Base-by-base conservation (phyloP, 2,113 vertebrate species). In the Raphicerus campestris region DNA sequence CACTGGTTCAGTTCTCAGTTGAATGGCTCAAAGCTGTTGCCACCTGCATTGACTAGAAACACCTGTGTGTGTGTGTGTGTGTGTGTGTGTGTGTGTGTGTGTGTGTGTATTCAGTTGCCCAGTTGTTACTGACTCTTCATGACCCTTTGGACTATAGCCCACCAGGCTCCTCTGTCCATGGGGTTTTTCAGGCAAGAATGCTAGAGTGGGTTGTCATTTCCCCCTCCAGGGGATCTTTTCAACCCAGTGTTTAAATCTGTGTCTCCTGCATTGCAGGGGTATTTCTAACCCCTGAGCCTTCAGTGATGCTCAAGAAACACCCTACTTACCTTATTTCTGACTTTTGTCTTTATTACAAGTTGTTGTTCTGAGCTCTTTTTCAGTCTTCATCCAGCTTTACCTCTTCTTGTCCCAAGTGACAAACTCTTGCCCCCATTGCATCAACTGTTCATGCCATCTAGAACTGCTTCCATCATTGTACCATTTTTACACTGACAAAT, bases 401-500 rank as follows among this genome's bases (percentile, higher is more conserved):
- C 63, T 89, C 58, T 84, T 86, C 30, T 89, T 93, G 56, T 10
- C 20, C 17, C 56, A 90, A 51, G 2, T 78, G 83, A 89, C 49
- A 82, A 93, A 93, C 26, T 86, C 78, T 26, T 97, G 75, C 47
- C 17, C 28, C 51, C 63, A 94, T 73, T 24, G 89, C 77, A 94
- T 96, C 45, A 96, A 78, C 32, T 80, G 78, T 30, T 89, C 10
- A 60, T 42, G 28, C 47, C 45, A 83, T 93, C 63, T 93, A 45
- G 26, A 96, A 97, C 20, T 70, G 45, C 35, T 58, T 96, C 77
- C 66, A 84, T 94, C 81, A 88, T 32, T 95, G 61, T 77, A 39
- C 61, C 47, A 91, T 82, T 90, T 10, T 94, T 35, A 82, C 32
- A 91, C 3, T 82, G 91, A 93, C 77, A 96, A 92, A 95, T 92